phyloP scores from a whole-genome alignment of 2,888 invertebrate genomes.

The Cheilosia vernalis region DNA sequence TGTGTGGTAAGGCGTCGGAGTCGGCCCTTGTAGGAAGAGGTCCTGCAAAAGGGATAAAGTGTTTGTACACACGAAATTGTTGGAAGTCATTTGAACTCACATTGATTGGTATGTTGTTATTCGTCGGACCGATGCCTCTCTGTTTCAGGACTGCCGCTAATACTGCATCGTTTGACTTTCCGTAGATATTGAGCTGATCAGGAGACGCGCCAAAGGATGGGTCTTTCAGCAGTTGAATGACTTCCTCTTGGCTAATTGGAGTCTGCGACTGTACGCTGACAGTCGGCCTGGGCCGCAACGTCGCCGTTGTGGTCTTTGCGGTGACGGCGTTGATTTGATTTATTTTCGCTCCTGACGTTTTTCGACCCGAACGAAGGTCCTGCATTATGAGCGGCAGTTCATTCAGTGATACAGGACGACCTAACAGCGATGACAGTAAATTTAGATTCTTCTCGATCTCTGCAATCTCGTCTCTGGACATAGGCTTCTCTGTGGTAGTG shows the following conservation, averaged over 20 bases:
- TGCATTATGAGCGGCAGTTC: conserved; percentile 75
- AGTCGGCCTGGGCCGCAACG: conserved; percentile 61
- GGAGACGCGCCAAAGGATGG: conserved; percentile 78
- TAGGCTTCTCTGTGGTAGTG: conserved; percentile 80
- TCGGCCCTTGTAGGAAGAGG: conserved; percentile 85
- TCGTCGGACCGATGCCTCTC: conserved; percentile 89
- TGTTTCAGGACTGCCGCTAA: conserved; percentile 88
- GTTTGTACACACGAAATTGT: not conserved
- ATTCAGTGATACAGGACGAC: conserved; percentile 70
- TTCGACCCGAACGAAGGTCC: conserved; percentile 73
- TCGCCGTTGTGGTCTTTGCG: conserved; percentile 80
- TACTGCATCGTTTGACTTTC: conserved; percentile 88
- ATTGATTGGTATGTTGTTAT: conserved; percentile 79
- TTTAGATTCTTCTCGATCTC: conserved; percentile 75
- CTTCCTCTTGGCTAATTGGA: conserved; percentile 74
- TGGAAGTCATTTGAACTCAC: conserved; percentile 67
- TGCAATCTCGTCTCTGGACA: conserved; percentile 77
- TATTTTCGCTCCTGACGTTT: conserved; percentile 62
- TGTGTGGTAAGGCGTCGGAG: conserved; percentile 79
- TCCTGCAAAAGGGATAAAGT: conserved; percentile 81
- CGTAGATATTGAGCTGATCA: conserved; percentile 82
- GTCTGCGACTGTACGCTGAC: conserved; percentile 79
- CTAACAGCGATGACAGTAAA: conserved; percentile 75
- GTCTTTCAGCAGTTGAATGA: conserved; percentile 76
- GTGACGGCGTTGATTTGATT: conserved; percentile 74